Evolutionary conservation across 1,140 invertebrate species (phyloP), one percentile per base, ranked within the genome.

Genomic region (Drosophila kikkawai): DNA sequence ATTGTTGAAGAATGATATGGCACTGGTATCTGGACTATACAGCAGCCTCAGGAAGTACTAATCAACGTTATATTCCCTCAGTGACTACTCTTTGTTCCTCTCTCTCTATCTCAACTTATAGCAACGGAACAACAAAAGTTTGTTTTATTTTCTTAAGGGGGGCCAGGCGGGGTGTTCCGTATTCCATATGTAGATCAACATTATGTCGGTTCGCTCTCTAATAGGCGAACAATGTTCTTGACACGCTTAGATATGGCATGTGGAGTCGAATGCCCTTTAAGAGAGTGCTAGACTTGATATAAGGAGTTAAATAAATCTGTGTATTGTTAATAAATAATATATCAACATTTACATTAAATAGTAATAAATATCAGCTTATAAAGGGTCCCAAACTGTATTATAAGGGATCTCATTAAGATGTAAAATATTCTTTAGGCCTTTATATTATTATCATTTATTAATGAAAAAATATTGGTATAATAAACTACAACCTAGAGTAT

Each of bases 161-260:
- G 44, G 41, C 36, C 13, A 13, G 44, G 37, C 4, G 42, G 36
- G 42, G 42, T 37, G 36, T 48, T 55, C 48, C 48, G 36, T 47
- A 48, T 36, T 55, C 41, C 64, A 22, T 64, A 65, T 75, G 61
- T 59, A 51, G 36, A 75, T 59, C 64, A 48, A 47, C 61, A 68
- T 59, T 56, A 64, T 48, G 56, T 65, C 36, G 51, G 57, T 48
- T 60, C 32, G 29, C 58, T 65, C 47, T 67, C 76, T 88, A 88
- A 88, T 88, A 79, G 77, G 85, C 85, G 74, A 88, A 90, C 84
- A 88, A 88, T 90, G 85, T 88, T 88, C 84, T 88, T 88, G 84
- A 88, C 84, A 88, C 68, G 85, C 85, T 88, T 88, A 84, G 78
- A 88, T 90, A 88, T 90, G 55, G 47, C 47, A 67, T 44, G 36